Base-by-base conservation (phyloP, 2,113 vertebrate species). In the Sminthopsis crassicaudata region DNA sequence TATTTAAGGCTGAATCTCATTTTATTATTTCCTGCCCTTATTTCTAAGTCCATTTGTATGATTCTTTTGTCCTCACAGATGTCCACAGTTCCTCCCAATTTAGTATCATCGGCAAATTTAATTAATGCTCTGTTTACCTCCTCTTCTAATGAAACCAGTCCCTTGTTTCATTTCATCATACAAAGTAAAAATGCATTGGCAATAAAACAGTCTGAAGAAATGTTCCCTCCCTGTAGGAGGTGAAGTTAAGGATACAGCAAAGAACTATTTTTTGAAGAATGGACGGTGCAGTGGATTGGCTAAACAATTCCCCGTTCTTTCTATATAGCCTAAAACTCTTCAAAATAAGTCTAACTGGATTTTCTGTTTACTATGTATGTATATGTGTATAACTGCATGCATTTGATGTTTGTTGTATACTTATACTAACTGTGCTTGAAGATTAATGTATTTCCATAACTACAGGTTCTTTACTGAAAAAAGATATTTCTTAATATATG, bases 71-170 rank as follows among this genome's bases (percentile, higher is more conserved):
- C 98, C 96, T 97, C 92, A 95, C 95, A 97, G 96, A 97, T 98
- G 96, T 97, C 96, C 97, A 95, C 93, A 97, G 95, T 97, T 97
- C 92, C 96, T 97, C 95, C 94, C 93, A 96, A 97, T 98, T 95
- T 97, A 97, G 97, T 94, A 92, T 97, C 96, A 98, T 97, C 96
- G 96, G 60, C 93, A 98, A 97, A 98, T 98, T 97, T 96, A 98
- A 97, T 96, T 97, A 96, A 97, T 97, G 95, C 55, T 93, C 91
- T 93, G 96, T 97, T 98, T 98, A 97, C 89, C 95, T 96, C 96
- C 95, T 91, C 94, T 97, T 97, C 95, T 98, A 97, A 97, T 97
- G 97, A 97, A 98, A 97, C 95, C 96, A 98, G 97, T 96, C 93
- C 95, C 97, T 97, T 96, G 95, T 95, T 96, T 97, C 96, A 96